Base-by-base conservation (phyloP, 2,888 invertebrate genomes). In the Spialia ferax region DNA sequence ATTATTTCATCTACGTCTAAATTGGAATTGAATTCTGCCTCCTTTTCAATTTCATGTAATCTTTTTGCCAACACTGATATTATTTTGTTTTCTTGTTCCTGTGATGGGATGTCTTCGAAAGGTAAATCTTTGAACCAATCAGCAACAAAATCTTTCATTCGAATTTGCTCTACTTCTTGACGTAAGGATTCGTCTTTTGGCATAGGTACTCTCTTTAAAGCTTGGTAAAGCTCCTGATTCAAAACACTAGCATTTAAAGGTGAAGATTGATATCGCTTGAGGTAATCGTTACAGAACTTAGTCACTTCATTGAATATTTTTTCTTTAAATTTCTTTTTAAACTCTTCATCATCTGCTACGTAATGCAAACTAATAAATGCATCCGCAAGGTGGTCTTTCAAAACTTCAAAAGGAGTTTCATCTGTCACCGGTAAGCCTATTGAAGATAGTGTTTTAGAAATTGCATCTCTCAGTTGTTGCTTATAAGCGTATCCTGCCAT, bases 301-400 rank as follows among this genome's bases (percentile, higher is more conserved):
- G 71, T 74, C 0, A 89, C 77, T 75, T 81, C 81, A 38, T 81
- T 71, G 0, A 69, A 70, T 42, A 89, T 84, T 76, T 80, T 83
- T 1, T 62, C 71, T 70, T 78, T 84, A 18, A 79, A 80, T 72
- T 75, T 79, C 1, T 70, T 70, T 72, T 72, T 80, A 56, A 79
- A 69, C 15, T 75, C 70, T 26, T 76, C 71, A 57, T 84, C 73
- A 0, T 72, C 71, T 1, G 78, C 78, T 5, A 78, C 64, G 69
- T 78, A 87, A 69, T 84, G 79, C 55, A 88, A 74, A 61, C 81
- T 82, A 4, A 89, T 81, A 69, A 82, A 89, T 18, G 86, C 85
- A 68, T 89, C 87, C 7, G 83, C 86, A 26, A 89, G 62, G 67
- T 79, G 77, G 18, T 86, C 83, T 75, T 84, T 87, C 1, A 89